Conservation (phyloP, 2,113 vertebrate genomes). For the Catharus bicknelli region DNA sequence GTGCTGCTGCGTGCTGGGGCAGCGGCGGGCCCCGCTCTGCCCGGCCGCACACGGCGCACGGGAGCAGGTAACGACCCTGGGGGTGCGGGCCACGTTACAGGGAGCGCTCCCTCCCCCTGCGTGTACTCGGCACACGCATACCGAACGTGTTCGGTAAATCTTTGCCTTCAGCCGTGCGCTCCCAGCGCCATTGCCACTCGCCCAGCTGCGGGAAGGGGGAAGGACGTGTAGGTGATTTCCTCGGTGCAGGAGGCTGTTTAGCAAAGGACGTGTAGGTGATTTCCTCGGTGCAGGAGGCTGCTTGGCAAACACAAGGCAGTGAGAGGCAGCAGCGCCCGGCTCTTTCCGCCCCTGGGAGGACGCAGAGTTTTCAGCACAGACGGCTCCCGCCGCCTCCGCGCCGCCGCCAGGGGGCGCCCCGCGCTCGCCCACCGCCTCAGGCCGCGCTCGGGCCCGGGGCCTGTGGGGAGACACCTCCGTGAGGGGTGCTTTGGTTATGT, state of each 20-base stretch:
- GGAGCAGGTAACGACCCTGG: not conserved
- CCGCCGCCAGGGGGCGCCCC: not conserved
- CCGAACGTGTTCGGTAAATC: not conserved
- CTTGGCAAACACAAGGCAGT: not conserved
- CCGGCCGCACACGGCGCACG: not conserved
- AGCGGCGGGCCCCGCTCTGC: not conserved
- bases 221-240: not conserved
- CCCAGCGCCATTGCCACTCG: too few species aligned
- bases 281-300: not conserved
- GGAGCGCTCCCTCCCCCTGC: not conserved
- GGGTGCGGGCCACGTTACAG: too few species aligned
- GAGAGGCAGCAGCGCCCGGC: not conserved
- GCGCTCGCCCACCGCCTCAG: not conserved
- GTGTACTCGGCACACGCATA: accelerated
- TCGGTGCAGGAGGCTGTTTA: not conserved
- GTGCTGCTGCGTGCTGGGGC: not conserved
- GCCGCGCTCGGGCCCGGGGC: not conserved
- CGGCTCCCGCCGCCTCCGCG: not conserved
- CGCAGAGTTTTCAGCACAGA: not conserved
- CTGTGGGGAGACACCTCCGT: not conserved
- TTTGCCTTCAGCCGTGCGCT: not conserved
- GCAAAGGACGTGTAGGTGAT: too few species aligned
- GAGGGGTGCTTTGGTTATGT: accelerated
- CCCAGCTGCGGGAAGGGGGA: too few species aligned
- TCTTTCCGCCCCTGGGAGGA: accelerated